Evolutionary conservation across 1,140 invertebrate genomes (phyloP).

Genomic region (Sitophilus oryzae): DNA sequence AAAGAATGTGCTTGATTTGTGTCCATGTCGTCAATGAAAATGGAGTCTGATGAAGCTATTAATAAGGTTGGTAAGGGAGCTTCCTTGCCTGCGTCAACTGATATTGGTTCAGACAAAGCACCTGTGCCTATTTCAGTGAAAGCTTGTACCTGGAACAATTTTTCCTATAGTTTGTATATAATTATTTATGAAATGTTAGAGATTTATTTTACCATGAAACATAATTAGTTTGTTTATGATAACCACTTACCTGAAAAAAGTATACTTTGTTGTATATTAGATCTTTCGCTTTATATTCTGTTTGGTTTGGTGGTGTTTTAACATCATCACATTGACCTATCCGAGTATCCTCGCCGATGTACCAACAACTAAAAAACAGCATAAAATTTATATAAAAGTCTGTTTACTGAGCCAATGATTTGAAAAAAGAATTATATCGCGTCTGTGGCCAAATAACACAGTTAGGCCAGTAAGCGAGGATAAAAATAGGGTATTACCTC

Average conservation of each 20-base stretch:
- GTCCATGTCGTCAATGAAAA: conserved; percentile 70
- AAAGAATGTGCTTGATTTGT: conserved; percentile 52
- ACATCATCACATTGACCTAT: conserved; percentile 32
- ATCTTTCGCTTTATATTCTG: conserved; percentile 54
- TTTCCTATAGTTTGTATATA: too few relatives aligned
- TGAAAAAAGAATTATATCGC: not conserved
- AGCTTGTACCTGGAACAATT: conserved; percentile 68
- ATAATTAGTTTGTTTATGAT: too few relatives aligned
- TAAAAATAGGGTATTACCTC: too few relatives aligned
- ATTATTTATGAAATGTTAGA: too few relatives aligned
- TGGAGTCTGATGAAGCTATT: conserved; percentile 62
- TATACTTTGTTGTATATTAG: conserved; percentile 61
- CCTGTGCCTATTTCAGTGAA: conserved; percentile 71
- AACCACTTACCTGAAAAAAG: conserved; percentile 58
- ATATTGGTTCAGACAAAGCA: conserved; percentile 55
- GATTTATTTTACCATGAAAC: too few relatives aligned
- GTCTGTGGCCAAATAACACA: too few relatives aligned
- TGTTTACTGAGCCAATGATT: not conserved
- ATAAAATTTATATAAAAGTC: not conserved
- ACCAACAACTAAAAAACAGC: conserved; percentile 53
- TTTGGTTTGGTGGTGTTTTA: conserved; percentile 35
- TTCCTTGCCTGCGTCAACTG: conserved; percentile 58
- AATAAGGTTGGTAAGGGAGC: conserved; percentile 72
- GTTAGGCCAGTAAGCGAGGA: too few relatives aligned
- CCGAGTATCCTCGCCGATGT: conserved; percentile 38